These are phyloP conservation scores for Antedon mediterranea DNA, from an alignment of 53 echinoderm and acorn worm species.

Conservation along the genomic window DNA sequence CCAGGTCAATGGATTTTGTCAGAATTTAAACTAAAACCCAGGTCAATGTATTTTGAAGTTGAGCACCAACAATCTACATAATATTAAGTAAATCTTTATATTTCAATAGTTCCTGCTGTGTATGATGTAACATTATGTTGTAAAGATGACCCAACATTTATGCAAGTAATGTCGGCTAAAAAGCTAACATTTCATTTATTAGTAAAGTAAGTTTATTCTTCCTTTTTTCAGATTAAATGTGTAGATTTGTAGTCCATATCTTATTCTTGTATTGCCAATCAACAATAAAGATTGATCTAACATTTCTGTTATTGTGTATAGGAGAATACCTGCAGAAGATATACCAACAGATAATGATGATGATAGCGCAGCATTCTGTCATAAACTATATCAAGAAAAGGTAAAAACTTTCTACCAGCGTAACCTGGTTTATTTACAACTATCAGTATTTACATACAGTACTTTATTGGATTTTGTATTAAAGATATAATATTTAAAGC, in stretches of 20 bases:
- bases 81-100: not conserved
- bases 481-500: too few species aligned
- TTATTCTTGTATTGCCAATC: too few species aligned
- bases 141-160: conserved; percentile 27
- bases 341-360: conserved; percentile 65
- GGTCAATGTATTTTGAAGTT: too few species aligned
- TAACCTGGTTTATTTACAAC: too few species aligned
- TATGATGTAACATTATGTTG: conserved; percentile 53
- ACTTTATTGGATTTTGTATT: too few species aligned
- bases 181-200: conserved; percentile 58
- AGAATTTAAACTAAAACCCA: too few species aligned
- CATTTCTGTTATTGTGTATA: conserved; percentile 1
- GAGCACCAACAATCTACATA: too few species aligned
- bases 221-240: too few species aligned
- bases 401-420: conserved; percentile 5
- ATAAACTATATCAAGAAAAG: conserved; percentile 64
- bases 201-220: conserved; percentile 22
- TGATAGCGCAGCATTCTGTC: conserved; percentile 42
- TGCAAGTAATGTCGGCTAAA: conserved; percentile 58
- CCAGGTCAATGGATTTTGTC: too few species aligned
- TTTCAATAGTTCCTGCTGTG: conserved; percentile 48
- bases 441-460: too few species aligned
- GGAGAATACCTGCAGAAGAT: conserved; percentile 40
- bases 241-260: too few species aligned
- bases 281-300: too few species aligned